Evolutionary conservation across 2,797 vertebrate genomes (phyloP).

Genomic region (Chiroxiphia lanceolata): DNA sequence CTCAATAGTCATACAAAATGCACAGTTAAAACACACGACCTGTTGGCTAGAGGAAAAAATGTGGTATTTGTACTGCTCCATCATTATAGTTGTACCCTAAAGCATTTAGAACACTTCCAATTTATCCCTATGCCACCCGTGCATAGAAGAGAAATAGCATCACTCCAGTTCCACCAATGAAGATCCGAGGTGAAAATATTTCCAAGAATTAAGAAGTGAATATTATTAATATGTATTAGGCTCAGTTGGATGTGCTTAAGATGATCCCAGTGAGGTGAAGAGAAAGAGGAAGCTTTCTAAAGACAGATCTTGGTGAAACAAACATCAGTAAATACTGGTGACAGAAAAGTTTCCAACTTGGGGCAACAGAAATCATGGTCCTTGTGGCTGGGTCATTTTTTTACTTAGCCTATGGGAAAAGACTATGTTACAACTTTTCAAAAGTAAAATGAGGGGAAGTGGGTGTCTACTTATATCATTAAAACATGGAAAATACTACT

Average conservation of each 20-base stretch:
- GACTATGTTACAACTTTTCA: background rate
- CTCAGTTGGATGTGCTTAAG: background rate
- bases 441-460: background rate
- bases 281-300: background rate
- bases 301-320: background rate
- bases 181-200: background rate
- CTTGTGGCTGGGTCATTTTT: background rate
- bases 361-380: background rate
- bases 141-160: background rate
- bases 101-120: background rate
- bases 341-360: background rate
- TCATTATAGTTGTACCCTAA: background rate
- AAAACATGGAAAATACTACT: background rate
- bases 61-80: background rate
- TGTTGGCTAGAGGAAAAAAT: background rate
- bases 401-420: background rate
- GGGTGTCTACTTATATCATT: background rate
- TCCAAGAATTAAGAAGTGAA: background rate
- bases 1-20: conserved; percentile 8
- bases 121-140: background rate
- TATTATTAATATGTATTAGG: background rate
- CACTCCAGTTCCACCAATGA: background rate
- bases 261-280: background rate
- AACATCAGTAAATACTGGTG: background rate
- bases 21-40: background rate